Evolutionary conservation across 2,888 invertebrate species (phyloP), one percentile per base, ranked within the genome.

Genomic region (Drosophila mimica): DNA sequence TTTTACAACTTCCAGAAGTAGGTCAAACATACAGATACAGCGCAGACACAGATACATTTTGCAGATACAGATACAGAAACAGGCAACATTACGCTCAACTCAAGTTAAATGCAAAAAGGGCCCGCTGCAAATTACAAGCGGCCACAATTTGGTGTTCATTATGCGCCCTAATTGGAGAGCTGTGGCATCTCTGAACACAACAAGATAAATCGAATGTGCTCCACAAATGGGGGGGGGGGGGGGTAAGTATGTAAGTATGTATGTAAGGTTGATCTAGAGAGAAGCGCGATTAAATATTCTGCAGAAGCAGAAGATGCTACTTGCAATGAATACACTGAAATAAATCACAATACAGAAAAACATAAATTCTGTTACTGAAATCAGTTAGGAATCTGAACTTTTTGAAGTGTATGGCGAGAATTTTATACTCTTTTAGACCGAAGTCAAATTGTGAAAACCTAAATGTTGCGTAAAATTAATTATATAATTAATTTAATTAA

Each of bases 1-100:
- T 84, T 84, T 84, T 87, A 84, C 83, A 84, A 84, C 83, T 78
- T 75, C 79, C 70, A 77, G 60, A 84, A 84, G 83, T 84, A 82
- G 83, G 87, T 84, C 83, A 84, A 87, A 84, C 77, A 83, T 74
- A 77, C 63, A 64, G 54, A 48, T 20, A 61, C 40, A 65, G 46
- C 46, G 65, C 67, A 52, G 59, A 56, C 49, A 63, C 67, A 54
- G 40, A 52, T 40, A 57, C 52, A 52, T 13, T 46, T 25, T 46
- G 46, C 52, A 52, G 28, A 36, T 25, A 36, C 17, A 36, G 28
- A 15, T 11, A 54, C 34, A 28, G 7, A 15, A 33, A 62, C 40
- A 40, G 28, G 46, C 53, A 38, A 38, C 53, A 63, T 54, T 60
- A 49, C 53, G 40, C 13, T 54, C 9, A 28, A 54, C 36, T 17